Evolutionary conservation across 2,888 invertebrate species (phyloP), one percentile per base, ranked within the genome.

Genomic region (Tipula vernalis): DNA sequence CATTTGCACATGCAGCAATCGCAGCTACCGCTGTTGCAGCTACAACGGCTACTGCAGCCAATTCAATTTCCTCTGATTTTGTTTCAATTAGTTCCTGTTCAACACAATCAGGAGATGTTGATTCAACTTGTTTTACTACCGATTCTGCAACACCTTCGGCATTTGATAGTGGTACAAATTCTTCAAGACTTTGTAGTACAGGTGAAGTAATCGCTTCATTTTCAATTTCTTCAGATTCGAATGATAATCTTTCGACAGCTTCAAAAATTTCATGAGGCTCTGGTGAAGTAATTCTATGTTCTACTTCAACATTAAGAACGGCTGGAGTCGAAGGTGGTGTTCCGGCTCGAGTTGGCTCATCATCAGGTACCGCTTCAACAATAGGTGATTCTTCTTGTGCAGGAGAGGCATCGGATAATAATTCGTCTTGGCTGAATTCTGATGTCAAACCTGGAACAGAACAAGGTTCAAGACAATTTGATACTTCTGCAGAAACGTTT

Each of bases 21-120:
- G 87, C 71, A 57, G 87, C 83, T 36, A 88, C 13, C 87, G 87
- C 87, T 83, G 87, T 47, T 86, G 87, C 86, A 86, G 87, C 87
- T 83, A 87, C 36, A 42, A 86, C 12, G 57, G 83, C 86, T 87
- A 87, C 86, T 8, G 28, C 28, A 18, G 41, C 15, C 4, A 41
- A 15, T 41, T 28, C 85, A 10, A 42, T 85, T 12, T 85, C 18
- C 41, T 15, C 39, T 42, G 85, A 44, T 44, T n/a, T n/a, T n/a
- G n/a, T n/a, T n/a, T n/a, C n/a, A n/a, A n/a, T n/a, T n/a, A n/a
- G n/a, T n/a, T n/a, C n/a, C n/a, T n/a, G n/a, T n/a, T 85, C 44
- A 85, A 8, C n/a, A 5, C n/a, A 1, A n/a, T 8, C 28, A 18
- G 15, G 85, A 15, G 15, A 36, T 41, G 36, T 10, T 18, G 18